Evolutionary conservation across 2,888 invertebrate genomes (phyloP), one percentile per base, ranked within the genome.

Genomic region (Cephus runcator): DNA sequence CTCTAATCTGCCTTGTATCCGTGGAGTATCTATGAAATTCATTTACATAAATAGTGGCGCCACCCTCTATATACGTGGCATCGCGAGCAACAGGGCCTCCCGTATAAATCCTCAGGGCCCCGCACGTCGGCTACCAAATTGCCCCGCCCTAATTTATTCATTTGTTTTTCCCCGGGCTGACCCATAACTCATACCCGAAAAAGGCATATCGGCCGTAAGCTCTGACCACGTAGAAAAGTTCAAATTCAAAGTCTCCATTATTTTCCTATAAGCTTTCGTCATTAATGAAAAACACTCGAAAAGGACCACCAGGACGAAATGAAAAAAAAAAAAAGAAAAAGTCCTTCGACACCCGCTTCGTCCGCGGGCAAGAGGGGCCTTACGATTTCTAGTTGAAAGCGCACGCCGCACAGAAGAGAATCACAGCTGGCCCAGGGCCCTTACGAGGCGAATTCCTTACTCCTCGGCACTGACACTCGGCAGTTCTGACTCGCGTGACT

Each of bases 111-210:
- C 86, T 87, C 80, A 84, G 84, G 84, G 84, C 82, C 83, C 85
- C 84, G 84, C 82, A 56, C 30, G 81, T 83, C 84, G 85, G 87
- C 88, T 88, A 88, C 88, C 87, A 89, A 86, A 85, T 88, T 84
- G 85, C 88, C 88, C 89, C 89, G 89, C 89, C 89, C 89, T 89
- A 89, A 89, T 89, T 89, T 89, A 89, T 89, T 89, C 89, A 89
- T 89, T 89, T 89, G 88, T 89, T 89, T 87, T 89, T 89, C 87
- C 87, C 85, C 85, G 85, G 86, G 86, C 85, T 85, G 85, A 84
- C 84, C 86, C 85, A 88, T 88, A 89, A 89, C 87, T 89, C 89
- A 88, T 85, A 84, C 80, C 23, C 35, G 12, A 9, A 56, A 56
- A 2, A 40, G 15, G 15, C 6, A 15, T 6, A 15, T 40, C 23